Conservation (phyloP, 2,797 vertebrate genomes). For the Pseudochaenichthys georgianus region DNA sequence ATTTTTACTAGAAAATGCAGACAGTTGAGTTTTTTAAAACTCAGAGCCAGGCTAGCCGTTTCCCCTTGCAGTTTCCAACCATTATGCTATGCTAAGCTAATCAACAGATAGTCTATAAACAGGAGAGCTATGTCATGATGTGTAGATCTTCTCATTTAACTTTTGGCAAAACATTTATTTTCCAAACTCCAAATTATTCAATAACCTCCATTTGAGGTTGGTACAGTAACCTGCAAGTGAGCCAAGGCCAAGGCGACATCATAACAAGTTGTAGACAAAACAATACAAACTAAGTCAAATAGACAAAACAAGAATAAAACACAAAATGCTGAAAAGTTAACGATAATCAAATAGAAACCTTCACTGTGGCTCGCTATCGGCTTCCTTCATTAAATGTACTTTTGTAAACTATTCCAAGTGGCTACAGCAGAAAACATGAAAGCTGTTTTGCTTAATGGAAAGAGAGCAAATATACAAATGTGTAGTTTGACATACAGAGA, state of each 20-base stretch:
- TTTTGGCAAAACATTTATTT: background rate
- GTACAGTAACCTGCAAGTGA: background rate
- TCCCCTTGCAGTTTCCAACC: background rate
- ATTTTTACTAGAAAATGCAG: background rate
- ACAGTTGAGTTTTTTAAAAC: background rate
- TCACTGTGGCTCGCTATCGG: background rate
- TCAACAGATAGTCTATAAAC: background rate
- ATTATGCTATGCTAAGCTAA: background rate
- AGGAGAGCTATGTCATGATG: no score
- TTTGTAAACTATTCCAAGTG: background rate
- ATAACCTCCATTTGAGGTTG: background rate
- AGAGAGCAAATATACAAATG: conserved; percentile 11
- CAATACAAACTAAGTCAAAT: background rate
- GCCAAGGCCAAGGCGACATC: background rate
- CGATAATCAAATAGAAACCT: background rate
- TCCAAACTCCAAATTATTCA: background rate
- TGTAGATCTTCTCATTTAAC: background rate
- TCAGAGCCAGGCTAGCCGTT: background rate
- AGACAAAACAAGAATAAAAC: background rate
- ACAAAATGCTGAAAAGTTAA: background rate
- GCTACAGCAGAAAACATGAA: background rate
- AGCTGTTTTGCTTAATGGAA: background rate
- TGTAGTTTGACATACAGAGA: conserved; percentile 5
- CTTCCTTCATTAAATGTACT: background rate
- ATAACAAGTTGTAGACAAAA: background rate